Evolutionary conservation across 1,140 invertebrate species (phyloP), one percentile per base, ranked within the genome.

Genomic region (Zaprionus ornatus): DNA sequence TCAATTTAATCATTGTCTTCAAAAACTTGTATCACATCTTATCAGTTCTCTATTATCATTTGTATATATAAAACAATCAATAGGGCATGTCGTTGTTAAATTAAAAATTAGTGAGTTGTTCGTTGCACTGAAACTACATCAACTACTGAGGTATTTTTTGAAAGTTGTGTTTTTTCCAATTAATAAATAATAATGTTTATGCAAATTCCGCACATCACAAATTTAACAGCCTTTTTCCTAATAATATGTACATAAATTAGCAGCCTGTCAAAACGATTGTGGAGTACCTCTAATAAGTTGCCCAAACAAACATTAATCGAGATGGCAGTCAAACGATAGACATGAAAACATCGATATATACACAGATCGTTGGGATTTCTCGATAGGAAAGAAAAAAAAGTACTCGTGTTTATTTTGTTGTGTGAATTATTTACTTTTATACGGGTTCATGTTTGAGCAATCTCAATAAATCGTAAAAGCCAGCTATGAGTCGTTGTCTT

Each of bases 401-500:
- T 7, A 9, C 40, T 6, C 25, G 19, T 37, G 63, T 45, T 66
- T 66, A 37, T 45, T 65, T 64, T 17, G 13, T 13, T 37, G 63
- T 57, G 54, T n/a, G 27, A 35, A 50, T 15, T 65, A 35, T 21
- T 50, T 23, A 21, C 17, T 21, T 62, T 6, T 32, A 7, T 5
- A 7, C 13, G 25, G 17, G 7, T 59, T 48, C 12, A 59, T 37
- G 45, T 12, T 19, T 52, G 4, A 25, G 29, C 2, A 27, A 7
- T 45, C n/a, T 17, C n/a, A 35, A 2, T 23, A 12, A 62, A 23
- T 57, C 27, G 10, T 40, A 37, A 75, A 32, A 19, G 42, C 2
- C 12, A 57, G 54, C 40, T 17, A 75, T 75, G 73, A 32, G 37
- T 15, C 50, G 37, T 37, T 27, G 64, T 25, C 25, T 68, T 62